These are phyloP conservation scores for Paradoxurus hermaphroditus DNA, from an alignment of 2,113 vertebrate species.

Conservation along the genomic window DNA sequence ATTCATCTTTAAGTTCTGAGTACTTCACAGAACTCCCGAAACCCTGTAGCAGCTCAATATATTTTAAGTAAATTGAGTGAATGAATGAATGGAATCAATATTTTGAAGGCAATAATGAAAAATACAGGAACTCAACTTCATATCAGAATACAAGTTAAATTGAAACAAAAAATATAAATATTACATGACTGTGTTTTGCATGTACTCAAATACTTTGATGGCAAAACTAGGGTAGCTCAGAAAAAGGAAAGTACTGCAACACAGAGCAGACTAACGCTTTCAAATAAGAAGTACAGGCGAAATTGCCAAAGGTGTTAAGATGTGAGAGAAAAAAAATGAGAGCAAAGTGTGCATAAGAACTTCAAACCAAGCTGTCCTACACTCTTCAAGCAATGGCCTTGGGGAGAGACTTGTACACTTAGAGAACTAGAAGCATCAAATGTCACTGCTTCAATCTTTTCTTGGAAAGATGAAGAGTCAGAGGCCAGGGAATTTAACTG, in stretches of 20 bases:
- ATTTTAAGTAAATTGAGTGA: background rate
- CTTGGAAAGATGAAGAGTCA: background rate
- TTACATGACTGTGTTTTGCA: background rate
- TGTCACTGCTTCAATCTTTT: background rate
- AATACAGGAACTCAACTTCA: background rate
- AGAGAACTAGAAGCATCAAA: background rate
- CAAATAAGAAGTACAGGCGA: background rate
- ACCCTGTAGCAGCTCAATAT: background rate
- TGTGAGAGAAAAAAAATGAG: background rate
- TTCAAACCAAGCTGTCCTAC: background rate
- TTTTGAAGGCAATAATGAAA: slow-evolving; percentile 16
- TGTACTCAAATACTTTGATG: background rate
- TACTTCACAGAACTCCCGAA: background rate
- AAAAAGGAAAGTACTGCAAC: background rate
- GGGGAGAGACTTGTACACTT: background rate
- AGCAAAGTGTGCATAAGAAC: background rate
- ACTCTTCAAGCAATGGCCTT: background rate
- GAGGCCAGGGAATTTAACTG: background rate
- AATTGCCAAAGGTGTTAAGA: background rate
- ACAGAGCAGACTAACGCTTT: background rate
- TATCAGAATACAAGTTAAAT: background rate
- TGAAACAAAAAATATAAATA: background rate
- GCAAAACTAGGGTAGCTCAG: background rate
- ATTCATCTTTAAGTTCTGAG: background rate
- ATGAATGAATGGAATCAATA: background rate